Base-by-base conservation (phyloP, 2,797 vertebrate genomes). In the Tenualosa ilisha region DNA sequence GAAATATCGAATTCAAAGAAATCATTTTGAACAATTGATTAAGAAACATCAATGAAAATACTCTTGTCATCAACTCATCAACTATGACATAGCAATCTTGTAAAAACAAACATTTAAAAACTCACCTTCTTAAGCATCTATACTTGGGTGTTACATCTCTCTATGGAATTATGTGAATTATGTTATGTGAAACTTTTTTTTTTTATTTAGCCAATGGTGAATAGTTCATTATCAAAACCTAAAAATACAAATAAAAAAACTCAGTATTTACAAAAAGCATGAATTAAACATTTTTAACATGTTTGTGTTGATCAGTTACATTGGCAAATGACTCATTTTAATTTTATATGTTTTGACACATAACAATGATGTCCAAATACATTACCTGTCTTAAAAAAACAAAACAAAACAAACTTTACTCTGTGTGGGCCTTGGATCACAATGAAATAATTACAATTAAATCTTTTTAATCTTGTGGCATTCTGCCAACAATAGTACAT, bases 191-290 rank as follows among this genome's bases (percentile, higher is more conserved):
- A 51, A 51, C 7, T 2, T 51, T 51, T 46, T 46, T 46, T 46
- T 51, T 51, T 51, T 51, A 51, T 51, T 51, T 75, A 75, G 37
- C 68, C 68, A 75, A 5, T 43, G 68, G 68, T 75, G 40, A 43
- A 79, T 43, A 79, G 72, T 46, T 7, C 1, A 9, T 79, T 9
- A 43, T 79, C 37, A 79, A 46, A 46, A 72, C 40, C 26, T 15
- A 13, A 40, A 37, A 63, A 63, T 63, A 56, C 54, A 72, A 15
- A 8, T 51, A 46, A 43, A 79, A 79, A 79, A 46, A 79, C 37
- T 46, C 40, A 79, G 37, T 79, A 79, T 79, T 79, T 79, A 79
- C 72, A 79, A 22, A 46, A 63, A 24, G 22, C 59, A 63, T 24
- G 6, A 24, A 63, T 63, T 8, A 63, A 43, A 79, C 2, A 5